Evolutionary conservation across 2,888 invertebrate genomes (phyloP).

Genomic region (Meiosimyza decipiens): DNA sequence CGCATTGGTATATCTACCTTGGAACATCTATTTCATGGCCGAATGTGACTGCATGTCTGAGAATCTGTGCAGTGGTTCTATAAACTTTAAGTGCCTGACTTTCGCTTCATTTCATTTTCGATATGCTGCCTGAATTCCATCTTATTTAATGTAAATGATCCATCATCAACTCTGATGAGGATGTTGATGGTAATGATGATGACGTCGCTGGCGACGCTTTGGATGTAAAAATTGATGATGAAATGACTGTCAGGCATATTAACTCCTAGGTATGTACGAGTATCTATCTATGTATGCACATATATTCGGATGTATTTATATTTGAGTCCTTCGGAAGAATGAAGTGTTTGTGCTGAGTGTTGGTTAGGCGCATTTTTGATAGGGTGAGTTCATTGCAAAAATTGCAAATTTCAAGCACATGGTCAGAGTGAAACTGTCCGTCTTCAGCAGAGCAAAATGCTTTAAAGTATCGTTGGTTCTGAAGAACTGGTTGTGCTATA

Average conservation of each 20-base stretch:
- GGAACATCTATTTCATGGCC: neutral
- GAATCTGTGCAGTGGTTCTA: constrained; percentile 5
- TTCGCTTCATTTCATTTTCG: constrained; percentile 51
- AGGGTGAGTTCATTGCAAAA: too few relatives aligned
- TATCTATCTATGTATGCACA: constrained; percentile 37
- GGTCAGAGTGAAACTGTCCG: too few relatives aligned
- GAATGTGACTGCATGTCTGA: neutral
- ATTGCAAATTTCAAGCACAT: too few relatives aligned
- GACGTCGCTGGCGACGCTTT: constrained; percentile 1
- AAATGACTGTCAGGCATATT: constrained; percentile 16
- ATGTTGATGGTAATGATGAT: constrained; percentile 21
- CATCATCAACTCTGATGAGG: constrained; percentile 55
- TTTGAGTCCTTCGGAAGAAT: constrained; percentile 16
- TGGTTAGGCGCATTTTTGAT: neutral
- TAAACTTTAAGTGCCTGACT: constrained; percentile 31
- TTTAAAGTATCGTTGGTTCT: too few relatives aligned
- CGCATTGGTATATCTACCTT: constrained; percentile 25
- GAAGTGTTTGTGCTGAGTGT: constrained; percentile 31
- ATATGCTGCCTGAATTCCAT: constrained; percentile 62
- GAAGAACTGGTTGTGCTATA: too few relatives aligned
- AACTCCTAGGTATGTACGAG: constrained; percentile 23
- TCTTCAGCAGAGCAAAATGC: too few relatives aligned
- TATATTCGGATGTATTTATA: constrained; percentile 26
- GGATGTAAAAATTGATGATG: constrained; percentile 18
- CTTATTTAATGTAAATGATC: constrained; percentile 66